Base-by-base conservation (phyloP, 2,888 invertebrate species). In the Laspeyria flexula region DNA sequence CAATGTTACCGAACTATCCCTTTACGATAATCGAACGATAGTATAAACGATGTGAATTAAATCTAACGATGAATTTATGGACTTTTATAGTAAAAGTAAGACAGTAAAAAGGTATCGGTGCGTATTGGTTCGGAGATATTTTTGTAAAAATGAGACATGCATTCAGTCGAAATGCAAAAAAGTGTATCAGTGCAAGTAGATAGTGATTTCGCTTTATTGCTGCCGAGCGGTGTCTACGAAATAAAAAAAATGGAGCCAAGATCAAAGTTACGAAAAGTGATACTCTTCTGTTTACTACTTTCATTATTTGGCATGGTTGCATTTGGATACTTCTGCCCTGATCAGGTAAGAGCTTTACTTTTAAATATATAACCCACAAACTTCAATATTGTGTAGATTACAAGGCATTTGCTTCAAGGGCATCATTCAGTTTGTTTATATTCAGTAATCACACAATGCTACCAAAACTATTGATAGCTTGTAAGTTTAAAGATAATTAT, bases 321-420 rank as follows among this genome's bases (percentile, higher is more conserved):
- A 76, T 96, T 97, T 84, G 97, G 97, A 77, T 97, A 97, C 87
- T 97, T 97, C 81, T 97, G 97, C 83, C 96, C 97, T 63, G 97
- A 97, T 85, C 96, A 96, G 93, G 96, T 96, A 78, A 93, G 94
- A 62, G 21, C 15, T 16, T 12, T 7, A 11, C 18, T 16, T 25
- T 11, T 15, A 25, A n/a, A n/a, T n/a, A n/a, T n/a, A n/a, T n/a
- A n/a, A n/a, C 9, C 11, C 9, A 34, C 11, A 34, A 4, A 35
- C 34, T 29, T 42, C 12, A 16, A 34, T 10, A 35, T 35, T 43
- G 16, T 37, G 23, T 5, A 1, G 23, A 12, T 21, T n/a, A 37
- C 16, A 23, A 6, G 3, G 13, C 13, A 13, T 13, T 12, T 9
- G 5, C 33, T 33, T 25, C 18, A 18, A 12, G 21, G 38, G 45